Conservation (phyloP, 2,113 vertebrate species). For the Prietella phreatophila region DNA sequence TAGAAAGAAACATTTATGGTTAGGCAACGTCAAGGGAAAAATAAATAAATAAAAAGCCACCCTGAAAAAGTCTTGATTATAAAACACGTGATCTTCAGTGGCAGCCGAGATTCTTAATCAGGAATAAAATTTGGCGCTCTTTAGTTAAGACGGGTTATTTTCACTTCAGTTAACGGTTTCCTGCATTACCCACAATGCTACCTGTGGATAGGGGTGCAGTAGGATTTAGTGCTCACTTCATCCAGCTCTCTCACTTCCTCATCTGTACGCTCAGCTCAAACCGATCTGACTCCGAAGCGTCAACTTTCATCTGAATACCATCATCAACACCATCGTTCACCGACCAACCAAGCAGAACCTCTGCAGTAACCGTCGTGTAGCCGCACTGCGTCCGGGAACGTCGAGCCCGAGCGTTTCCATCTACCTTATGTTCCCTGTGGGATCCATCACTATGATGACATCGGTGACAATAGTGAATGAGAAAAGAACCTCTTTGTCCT, state of each 20-base stretch:
- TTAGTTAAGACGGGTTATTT: background rate
- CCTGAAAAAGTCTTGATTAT: background rate
- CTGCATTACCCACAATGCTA: background rate
- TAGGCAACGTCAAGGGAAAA: background rate
- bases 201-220: background rate
- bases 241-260: background rate
- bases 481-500: background rate
- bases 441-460: background rate
- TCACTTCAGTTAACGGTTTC: background rate
- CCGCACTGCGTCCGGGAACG: background rate
- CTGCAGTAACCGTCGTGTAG: background rate
- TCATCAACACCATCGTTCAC: background rate
- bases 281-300: background rate
- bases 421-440: background rate
- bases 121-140: background rate
- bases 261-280: background rate
- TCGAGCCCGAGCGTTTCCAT: background rate
- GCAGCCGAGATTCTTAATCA: background rate
- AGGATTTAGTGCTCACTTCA: background rate
- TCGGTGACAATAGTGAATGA: background rate
- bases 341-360: background rate
- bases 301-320: too few species aligned
- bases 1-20: background rate
- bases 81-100: background rate
- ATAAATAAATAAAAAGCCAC: background rate